These are phyloP conservation scores for Rhopalosiphum padi DNA, from an alignment of 1,140 invertebrate species.

Conservation along the genomic window DNA sequence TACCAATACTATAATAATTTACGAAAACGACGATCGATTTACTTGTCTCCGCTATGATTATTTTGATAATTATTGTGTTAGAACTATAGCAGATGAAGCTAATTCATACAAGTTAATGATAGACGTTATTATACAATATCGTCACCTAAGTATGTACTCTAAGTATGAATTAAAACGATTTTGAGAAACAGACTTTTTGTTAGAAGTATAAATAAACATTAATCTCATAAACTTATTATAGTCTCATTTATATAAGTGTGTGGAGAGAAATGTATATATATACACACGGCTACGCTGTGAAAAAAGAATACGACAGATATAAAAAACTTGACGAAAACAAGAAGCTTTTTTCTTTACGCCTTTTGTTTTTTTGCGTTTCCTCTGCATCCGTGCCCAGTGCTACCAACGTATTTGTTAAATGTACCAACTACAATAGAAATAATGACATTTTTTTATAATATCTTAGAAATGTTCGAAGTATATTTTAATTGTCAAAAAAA, in stretches of 20 bases:
- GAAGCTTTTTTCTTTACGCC: not conserved
- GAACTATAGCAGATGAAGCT: not conserved
- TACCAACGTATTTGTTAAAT: not conserved
- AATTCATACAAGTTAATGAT: not conserved
- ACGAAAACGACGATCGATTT: not conserved
- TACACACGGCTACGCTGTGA: too few relatives aligned
- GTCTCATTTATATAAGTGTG: not conserved
- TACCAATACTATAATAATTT: not conserved
- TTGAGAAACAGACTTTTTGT: not conserved
- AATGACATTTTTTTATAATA: not conserved
- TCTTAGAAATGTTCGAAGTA: not conserved
- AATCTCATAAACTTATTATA: not conserved
- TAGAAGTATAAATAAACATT: not conserved
- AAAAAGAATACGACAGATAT: not conserved
- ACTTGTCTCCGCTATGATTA: not conserved
- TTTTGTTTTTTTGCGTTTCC: not conserved
- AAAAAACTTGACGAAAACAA: slow-evolving; percentile 28
- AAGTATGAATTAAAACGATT: not conserved
- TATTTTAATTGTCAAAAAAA: not conserved
- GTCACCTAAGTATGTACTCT: not conserved
- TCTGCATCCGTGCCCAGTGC: not conserved
- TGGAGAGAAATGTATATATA: not conserved
- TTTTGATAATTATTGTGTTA: not conserved
- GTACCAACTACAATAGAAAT: not conserved
- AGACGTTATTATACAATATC: not conserved